These are phyloP conservation scores for Subanguina moxae DNA, from an alignment of 1,140 invertebrate genomes.

Conservation along the genomic window DNA sequence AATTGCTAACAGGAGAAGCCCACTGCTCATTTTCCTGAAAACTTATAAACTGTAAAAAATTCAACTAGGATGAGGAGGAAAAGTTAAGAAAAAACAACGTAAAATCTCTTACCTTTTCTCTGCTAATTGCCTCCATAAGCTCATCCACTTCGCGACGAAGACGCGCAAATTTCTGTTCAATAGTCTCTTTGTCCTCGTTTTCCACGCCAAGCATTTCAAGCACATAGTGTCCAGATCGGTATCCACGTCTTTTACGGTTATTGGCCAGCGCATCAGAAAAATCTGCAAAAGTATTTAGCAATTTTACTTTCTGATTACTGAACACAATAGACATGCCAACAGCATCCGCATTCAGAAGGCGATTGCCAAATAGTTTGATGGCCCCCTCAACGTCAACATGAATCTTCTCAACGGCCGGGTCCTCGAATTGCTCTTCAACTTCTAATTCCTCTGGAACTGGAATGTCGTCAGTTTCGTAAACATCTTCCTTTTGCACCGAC, in stretches of 20 bases:
- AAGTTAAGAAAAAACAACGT: too few species aligned
- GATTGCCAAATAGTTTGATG: constrained; percentile 18
- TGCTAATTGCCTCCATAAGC: constrained; percentile 16
- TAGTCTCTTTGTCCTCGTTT: constrained; percentile 24
- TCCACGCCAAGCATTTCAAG: constrained; percentile 8
- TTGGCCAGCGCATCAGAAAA: constrained; percentile 28
- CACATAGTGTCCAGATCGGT: constrained; percentile 20
- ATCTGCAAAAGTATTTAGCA: constrained; percentile 16
- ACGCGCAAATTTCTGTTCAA: constrained; percentile 32
- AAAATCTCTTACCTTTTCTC: constrained; percentile 14
- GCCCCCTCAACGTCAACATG: constrained; percentile 25
- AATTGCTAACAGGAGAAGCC: neutral
- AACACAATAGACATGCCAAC: constrained; percentile 26
- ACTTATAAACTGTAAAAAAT: too few species aligned
- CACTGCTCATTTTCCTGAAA: neutral
- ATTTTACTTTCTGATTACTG: neutral
- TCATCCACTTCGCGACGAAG: constrained; percentile 27
- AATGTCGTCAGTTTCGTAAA: constrained; percentile 37
- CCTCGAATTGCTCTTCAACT: constrained; percentile 23
- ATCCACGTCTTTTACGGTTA: constrained; percentile 13
- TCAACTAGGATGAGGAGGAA: too few species aligned
- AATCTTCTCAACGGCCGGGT: constrained; percentile 24
- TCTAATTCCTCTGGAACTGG: constrained; percentile 11
- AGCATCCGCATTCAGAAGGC: constrained; percentile 18
- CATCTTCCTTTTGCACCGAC: constrained; percentile 25